phyloP scores from a whole-genome alignment of 2,797 vertebrate species.

The Anomalospiza imberbis region DNA sequence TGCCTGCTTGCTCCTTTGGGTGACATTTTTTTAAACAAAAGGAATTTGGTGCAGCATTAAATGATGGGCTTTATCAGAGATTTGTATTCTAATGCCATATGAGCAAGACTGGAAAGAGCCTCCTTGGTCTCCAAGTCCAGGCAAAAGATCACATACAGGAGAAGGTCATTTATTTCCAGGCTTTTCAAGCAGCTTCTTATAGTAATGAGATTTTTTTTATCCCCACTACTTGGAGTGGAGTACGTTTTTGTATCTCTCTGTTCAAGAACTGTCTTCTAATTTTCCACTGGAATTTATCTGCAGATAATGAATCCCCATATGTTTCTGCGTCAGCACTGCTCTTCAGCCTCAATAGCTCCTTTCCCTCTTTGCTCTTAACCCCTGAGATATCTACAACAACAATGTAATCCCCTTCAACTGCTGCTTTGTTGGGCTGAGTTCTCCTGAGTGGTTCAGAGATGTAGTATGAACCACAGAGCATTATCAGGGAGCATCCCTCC shows the following conservation, averaged over 20 bases:
- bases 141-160: neutral
- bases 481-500: neutral
- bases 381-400: neutral
- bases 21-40: neutral
- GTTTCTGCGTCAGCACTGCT: neutral
- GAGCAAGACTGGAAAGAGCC: neutral
- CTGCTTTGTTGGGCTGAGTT: neutral
- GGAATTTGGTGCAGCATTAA: neutral
- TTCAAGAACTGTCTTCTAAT: neutral
- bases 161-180: neutral
- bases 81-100: neutral
- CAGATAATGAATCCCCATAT: neutral
- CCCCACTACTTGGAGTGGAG: neutral
- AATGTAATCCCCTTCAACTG: neutral
- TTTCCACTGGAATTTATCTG: conserved; percentile 6
- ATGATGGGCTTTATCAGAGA: neutral
- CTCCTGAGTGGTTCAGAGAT: neutral
- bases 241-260: neutral
- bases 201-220: neutral
- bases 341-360: conserved; percentile 13
- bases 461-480: neutral
- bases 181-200: neutral
- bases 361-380: conserved; percentile 4
- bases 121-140: neutral
- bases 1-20: neutral